Base-by-base conservation (phyloP, 2,797 vertebrate genomes). In the Liasis olivaceus region DNA sequence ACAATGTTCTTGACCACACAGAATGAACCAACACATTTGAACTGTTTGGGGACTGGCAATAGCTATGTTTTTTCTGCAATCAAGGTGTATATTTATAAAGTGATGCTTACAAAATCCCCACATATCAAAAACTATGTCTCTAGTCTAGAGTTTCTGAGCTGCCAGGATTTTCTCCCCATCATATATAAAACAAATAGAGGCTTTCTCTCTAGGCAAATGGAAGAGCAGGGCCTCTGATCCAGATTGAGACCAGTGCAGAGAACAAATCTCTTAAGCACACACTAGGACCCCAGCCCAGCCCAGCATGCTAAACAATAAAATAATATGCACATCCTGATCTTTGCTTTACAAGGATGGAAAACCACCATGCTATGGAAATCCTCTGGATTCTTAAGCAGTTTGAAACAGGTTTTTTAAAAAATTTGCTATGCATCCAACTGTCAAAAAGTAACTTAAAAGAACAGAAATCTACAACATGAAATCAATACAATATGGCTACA, bases 401-500 rank as follows among this genome's bases (percentile, higher is more conserved):
- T 31, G n/a, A 72, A 31, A 72, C n/a, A 31, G n/a, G 5, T 72
- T 66, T 20, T 42, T 42, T 42, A 36, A 64, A 13, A 3, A 66
- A 66, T 28, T 13, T 13, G 28, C n/a, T 66, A 66, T 66, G 28
- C 28, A n/a, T n/a, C 28, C 28, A n/a, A 26, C 12, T n/a, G 28
- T 66, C 13, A 66, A 66, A 66, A n/a, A 66, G 28, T 66, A 66
- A n/a, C 28, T 66, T 66, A 66, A 69, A 69, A 13, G 31, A 31
- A n/a, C 26, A n/a, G 64, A n/a, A 66, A 66, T 4, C 2, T 72
- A 72, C n/a, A 72, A 31, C 66, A 72, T 72, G n/a, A 11, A 58
- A 62, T 22, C 28, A 85, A 26, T 56, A 69, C 0, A 22, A 63
- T 15, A 22, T 94, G 92, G 95, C 60, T 62, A 15, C 54, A 95